Evolutionary conservation across 2,113 vertebrate genomes (phyloP).

Genomic region (Pseudorhombus dupliciocellatus): DNA sequence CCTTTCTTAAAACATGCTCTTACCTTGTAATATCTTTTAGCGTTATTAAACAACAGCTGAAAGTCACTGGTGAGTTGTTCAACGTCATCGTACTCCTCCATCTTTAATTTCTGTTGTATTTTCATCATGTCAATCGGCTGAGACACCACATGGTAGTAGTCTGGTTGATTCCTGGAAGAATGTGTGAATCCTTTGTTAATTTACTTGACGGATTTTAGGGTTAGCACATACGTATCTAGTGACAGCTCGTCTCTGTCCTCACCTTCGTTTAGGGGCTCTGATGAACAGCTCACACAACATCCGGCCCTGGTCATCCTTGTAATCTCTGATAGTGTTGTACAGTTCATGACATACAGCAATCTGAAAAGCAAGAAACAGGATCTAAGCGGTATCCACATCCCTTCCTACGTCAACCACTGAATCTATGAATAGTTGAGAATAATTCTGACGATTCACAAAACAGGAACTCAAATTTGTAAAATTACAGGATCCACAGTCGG

Average conservation of each 20-base stretch:
- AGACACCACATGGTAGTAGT: constrained; percentile 98
- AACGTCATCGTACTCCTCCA: constrained; percentile 99
- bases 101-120: constrained; percentile 98
- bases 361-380: constrained; percentile 72
- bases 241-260: background rate
- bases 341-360: constrained; percentile 98
- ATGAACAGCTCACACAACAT: constrained; percentile 98
- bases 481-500: constrained; percentile 98
- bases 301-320: constrained; percentile 97
- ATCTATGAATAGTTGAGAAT: background rate
- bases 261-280: constrained; percentile 97
- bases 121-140: constrained; percentile 99
- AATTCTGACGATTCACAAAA: constrained; percentile 23
- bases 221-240: background rate
- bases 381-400: constrained; percentile 13
- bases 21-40: constrained; percentile 98
- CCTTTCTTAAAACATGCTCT: background rate
- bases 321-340: constrained; percentile 97
- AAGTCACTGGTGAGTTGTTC: constrained; percentile 94
- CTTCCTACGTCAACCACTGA: background rate
- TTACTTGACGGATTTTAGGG: background rate
- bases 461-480: constrained; percentile 67
- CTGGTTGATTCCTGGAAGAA: constrained; percentile 91
- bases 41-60: constrained; percentile 95
- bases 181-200: background rate